Evolutionary conservation across 2,888 invertebrate species (phyloP).

Genomic region (Osmoderma eremita): DNA sequence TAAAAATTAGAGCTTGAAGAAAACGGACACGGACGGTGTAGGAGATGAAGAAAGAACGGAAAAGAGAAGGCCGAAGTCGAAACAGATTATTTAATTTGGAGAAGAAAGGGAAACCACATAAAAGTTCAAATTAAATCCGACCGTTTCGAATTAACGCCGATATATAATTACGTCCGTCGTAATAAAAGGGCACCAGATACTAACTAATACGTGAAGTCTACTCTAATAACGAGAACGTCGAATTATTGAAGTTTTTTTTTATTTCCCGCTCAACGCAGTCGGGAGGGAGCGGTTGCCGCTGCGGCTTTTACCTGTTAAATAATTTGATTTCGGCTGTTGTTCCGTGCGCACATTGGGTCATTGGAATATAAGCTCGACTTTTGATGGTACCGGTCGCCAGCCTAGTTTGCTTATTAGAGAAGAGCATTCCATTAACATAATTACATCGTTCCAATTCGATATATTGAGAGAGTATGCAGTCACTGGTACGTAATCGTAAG

Average conservation of each 20-base stretch:
- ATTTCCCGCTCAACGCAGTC: background rate
- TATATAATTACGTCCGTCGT: slow-evolving; percentile 28
- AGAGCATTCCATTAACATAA: background rate
- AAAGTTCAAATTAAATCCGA: slow-evolving; percentile 38
- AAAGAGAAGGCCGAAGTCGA: slow-evolving; percentile 20
- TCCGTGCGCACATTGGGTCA: too few relatives aligned
- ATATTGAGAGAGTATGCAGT: too few relatives aligned
- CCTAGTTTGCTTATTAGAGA: slow-evolving; percentile 7
- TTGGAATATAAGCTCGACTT: background rate
- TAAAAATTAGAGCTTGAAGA: slow-evolving; percentile 15
- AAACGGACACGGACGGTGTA: background rate
- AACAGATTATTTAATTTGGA: slow-evolving; percentile 36
- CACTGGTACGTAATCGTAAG: too few relatives aligned
- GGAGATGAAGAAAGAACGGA: slow-evolving; percentile 11
- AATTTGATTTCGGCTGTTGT: slow-evolving; percentile 13
- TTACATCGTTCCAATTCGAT: too few relatives aligned
- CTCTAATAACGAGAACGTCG: slow-evolving; percentile 27
- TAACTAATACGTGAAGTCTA: slow-evolving; percentile 30
- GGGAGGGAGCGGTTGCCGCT: slow-evolving; percentile 11
- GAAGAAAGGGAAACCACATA: slow-evolving; percentile 36
- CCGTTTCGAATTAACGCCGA: slow-evolving; percentile 34
- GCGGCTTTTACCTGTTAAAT: slow-evolving; percentile 14
- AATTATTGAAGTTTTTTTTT: slow-evolving; percentile 26
- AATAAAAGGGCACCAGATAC: slow-evolving; percentile 36
- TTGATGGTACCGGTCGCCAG: background rate